phyloP scores from a whole-genome alignment of 2,888 invertebrate species.

The Xestia c-nigrum region DNA sequence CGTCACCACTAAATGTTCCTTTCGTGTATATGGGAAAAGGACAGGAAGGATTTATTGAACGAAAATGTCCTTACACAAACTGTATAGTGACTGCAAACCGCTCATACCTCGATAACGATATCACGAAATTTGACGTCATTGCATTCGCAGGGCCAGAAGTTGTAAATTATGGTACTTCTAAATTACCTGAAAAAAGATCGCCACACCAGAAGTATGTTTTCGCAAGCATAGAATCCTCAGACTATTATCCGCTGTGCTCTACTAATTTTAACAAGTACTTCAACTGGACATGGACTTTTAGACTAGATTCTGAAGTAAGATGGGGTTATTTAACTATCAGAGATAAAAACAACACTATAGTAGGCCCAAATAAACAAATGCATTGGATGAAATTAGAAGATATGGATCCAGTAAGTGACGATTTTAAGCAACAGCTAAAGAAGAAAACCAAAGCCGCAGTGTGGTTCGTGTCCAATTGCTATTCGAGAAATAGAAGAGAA shows the following conservation, averaged over 20 bases:
- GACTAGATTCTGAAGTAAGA: slow-evolving; percentile 76
- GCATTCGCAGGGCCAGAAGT: slow-evolving; percentile 79
- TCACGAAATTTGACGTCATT: slow-evolving; percentile 79
- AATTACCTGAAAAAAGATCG: slow-evolving; percentile 69
- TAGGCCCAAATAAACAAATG: slow-evolving; percentile 76
- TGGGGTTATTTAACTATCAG: slow-evolving; percentile 76
- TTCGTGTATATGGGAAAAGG: slow-evolving; percentile 74
- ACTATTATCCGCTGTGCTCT: slow-evolving; percentile 73
- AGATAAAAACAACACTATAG: slow-evolving; percentile 65
- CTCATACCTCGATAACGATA: slow-evolving; percentile 67
- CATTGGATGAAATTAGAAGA: slow-evolving; percentile 72
- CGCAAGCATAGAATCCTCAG: slow-evolving; percentile 78
- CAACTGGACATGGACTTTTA: slow-evolving; percentile 84
- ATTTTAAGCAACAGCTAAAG: slow-evolving; percentile 69
- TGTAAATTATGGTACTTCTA: slow-evolving; percentile 5
- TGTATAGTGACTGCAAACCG: slow-evolving; percentile 79
- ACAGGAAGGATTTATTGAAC: slow-evolving; percentile 70
- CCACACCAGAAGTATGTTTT: slow-evolving; percentile 79
- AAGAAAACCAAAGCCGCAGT: slow-evolving; percentile 71
- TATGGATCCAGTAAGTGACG: slow-evolving; percentile 72
- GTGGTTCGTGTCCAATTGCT: slow-evolving; percentile 75
- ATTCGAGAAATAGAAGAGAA: slow-evolving; percentile 61
- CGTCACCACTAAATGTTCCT: slow-evolving; percentile 68
- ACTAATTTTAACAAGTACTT: slow-evolving; percentile 74
- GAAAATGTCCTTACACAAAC: slow-evolving; percentile 78